Conservation (phyloP, 1,140 invertebrate genomes). For the Hycleus phaleratus region DNA sequence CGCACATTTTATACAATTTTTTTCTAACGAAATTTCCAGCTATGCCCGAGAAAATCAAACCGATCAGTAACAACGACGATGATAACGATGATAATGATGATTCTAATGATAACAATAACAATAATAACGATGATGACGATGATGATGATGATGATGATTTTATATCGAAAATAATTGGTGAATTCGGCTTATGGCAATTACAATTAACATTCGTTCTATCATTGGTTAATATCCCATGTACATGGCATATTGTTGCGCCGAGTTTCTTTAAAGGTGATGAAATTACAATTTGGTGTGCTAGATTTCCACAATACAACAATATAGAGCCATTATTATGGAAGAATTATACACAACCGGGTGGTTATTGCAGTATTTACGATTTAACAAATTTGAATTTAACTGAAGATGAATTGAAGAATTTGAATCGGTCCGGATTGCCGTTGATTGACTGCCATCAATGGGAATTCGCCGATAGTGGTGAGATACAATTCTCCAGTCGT, state of each 20-base stretch:
- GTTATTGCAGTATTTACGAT: conserved; percentile 43
- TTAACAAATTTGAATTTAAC: conserved; percentile 20
- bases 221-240: conserved; percentile 65
- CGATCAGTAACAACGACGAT: too few species aligned
- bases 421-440: conserved; percentile 10
- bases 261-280: conserved; percentile 53
- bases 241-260: conserved; percentile 64
- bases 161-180: conserved; percentile 59
- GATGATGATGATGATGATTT: conserved; percentile 49
- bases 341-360: conserved; percentile 50
- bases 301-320: conserved; percentile 46
- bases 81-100: too few species aligned
- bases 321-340: conserved; percentile 49
- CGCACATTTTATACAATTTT: too few species aligned
- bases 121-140: too few species aligned
- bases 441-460: conserved; percentile 52
- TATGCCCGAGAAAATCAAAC: too few species aligned
- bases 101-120: too few species aligned
- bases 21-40: too few species aligned
- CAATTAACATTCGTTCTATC: conserved; percentile 61
- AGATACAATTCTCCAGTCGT: conserved; percentile 15
- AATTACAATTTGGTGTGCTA: conserved; percentile 55
- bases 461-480: conserved; percentile 55
- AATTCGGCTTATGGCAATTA: conserved; percentile 68
- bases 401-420: conserved; percentile 29